These are phyloP conservation scores for Vollenhovia emeryi DNA, from an alignment of 1,140 invertebrate genomes.

Conservation along the genomic window DNA sequence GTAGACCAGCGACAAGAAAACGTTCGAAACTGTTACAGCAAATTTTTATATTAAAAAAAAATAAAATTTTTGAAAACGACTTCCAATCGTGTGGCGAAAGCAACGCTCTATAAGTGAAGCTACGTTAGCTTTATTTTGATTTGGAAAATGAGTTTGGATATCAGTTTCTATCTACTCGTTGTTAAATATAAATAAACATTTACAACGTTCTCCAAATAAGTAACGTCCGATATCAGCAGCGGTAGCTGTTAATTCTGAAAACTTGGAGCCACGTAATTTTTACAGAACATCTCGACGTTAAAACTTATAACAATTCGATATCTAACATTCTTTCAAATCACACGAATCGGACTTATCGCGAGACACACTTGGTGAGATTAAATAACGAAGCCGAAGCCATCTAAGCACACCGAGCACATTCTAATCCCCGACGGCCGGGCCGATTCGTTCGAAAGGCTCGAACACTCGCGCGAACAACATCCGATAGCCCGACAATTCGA, in stretches of 20 bases:
- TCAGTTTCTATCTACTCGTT: not conserved
- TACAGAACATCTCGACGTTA: not conserved
- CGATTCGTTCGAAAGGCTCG: not conserved
- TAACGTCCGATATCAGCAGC: not conserved
- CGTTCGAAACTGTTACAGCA: not conserved
- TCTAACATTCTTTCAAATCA: not conserved
- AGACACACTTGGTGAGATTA: not conserved
- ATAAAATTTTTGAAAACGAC: not conserved
- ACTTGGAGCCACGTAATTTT: not conserved
- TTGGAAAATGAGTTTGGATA: not conserved
- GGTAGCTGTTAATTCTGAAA: not conserved
- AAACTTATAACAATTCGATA: not conserved
- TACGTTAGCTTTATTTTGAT: not conserved
- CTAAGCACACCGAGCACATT: not conserved
- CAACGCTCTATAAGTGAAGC: not conserved
- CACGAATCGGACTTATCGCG: not conserved
- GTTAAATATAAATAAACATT: not conserved
- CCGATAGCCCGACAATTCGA: not conserved
- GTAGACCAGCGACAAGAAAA: not conserved
- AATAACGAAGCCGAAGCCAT: not conserved
- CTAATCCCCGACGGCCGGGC: not conserved
- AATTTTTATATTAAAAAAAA: too few relatives aligned
- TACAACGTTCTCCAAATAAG: not conserved
- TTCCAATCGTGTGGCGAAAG: not conserved
- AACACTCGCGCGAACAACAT: not conserved